phyloP scores from a whole-genome alignment of 2,888 invertebrate species.

The Sceliomorpha sp. region DNA sequence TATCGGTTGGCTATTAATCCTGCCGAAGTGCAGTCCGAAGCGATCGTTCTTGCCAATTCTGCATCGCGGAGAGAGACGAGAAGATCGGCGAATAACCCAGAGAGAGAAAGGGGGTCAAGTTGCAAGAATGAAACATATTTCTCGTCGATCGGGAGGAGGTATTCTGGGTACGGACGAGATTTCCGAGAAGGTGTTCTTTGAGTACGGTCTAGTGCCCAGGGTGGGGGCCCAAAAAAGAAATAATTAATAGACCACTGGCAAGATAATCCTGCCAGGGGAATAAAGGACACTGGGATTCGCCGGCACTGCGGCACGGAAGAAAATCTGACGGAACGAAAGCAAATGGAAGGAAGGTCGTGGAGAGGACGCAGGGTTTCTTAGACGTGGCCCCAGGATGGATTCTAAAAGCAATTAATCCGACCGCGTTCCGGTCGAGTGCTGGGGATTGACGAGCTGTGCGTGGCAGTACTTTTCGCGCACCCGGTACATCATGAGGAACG shows the following conservation, averaged over 20 bases:
- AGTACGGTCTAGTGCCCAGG: not conserved
- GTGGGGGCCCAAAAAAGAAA: conserved; percentile 16
- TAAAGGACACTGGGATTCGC: not conserved
- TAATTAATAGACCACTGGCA: conserved; percentile 47
- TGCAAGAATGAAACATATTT: conserved; percentile 20
- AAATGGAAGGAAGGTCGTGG: not conserved
- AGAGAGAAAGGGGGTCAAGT: too few relatives aligned
- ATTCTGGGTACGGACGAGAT: conserved; percentile 1
- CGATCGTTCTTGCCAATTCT: too few relatives aligned
- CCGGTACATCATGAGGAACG: conserved; percentile 69
- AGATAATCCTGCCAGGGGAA: conserved; percentile 24
- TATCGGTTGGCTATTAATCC: too few relatives aligned
- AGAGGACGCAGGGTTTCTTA: not conserved
- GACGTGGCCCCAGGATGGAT: not conserved
- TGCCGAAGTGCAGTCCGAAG: too few relatives aligned
- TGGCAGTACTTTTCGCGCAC: conserved; percentile 63
- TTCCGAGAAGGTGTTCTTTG: conserved; percentile 29
- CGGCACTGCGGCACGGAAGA: conserved; percentile 3
- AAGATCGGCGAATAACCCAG: too few relatives aligned
- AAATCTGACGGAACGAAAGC: conserved; percentile 2
- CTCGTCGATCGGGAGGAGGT: conserved; percentile 2
- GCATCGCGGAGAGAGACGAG: too few relatives aligned
- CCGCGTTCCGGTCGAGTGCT: not conserved
- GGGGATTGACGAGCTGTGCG: conserved; percentile 9
- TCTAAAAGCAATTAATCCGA: not conserved